Base-by-base conservation (phyloP, 2,113 vertebrate genomes). In the Neotragus moschatus region DNA sequence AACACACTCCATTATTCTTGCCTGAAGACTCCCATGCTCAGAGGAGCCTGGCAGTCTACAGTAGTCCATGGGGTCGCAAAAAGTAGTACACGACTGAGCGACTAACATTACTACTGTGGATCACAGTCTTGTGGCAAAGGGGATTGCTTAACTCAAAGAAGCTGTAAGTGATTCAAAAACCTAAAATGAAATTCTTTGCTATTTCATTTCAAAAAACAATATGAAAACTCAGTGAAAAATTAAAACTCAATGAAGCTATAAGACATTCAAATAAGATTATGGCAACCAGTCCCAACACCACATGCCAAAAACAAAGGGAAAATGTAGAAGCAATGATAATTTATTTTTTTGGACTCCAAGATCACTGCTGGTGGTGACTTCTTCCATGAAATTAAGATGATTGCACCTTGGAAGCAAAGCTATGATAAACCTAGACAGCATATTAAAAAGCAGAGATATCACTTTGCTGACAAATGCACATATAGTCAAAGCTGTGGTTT, bases 1-100 rank as follows among this genome's bases (percentile, higher is more conserved):
- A 66, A 36, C 17, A 17, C 33, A 36, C 17, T 21, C 63, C 33
- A n/a, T 8, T 66, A 66, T 66, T 66, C 63, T 66, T 36, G 63
- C 33, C 33, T 66, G 17, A 66, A 36, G 17, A 10, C 2, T 21
- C 33, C n/a, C 17, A 66, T 66, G 33, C 17, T 66, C 33, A 66
- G 63, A 66, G 17, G 63, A 36, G 63, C 8, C 33, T 66, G 33
- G 33, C 8, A 66, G 33, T 7, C 33, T 66, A 36, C 8, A 5
- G 63, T 66, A 10, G 33, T 66, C 63, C 8, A 36, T 19, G 17
- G 63, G 2, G 17, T 19, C 8, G 0, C 33, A 66, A 66, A 66
- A 36, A 66, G 33, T 66, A 21, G 33, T 36, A 36, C 33, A 21
- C 0, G 2, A 21, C 63, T 66, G 63, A 66, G 63, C 0, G 4